Conservation (phyloP, 2,888 invertebrate species). For the Acleris holmiana region DNA sequence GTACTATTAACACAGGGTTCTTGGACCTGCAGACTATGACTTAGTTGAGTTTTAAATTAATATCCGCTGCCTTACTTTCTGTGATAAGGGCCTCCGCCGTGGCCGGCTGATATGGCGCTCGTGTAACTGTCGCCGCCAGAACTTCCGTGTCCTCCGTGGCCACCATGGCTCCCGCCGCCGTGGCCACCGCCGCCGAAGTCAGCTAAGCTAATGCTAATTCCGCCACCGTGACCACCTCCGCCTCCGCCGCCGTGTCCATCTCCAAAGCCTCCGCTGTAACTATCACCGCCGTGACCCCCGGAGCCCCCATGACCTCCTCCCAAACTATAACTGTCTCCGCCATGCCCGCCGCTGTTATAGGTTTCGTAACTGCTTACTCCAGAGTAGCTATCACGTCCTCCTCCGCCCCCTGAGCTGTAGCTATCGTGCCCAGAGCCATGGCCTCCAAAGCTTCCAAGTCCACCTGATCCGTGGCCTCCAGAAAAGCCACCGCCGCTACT, state of each 20-base stretch:
- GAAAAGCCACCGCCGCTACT: conserved; percentile 44
- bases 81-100: conserved; percentile 78
- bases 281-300: conserved; percentile 41
- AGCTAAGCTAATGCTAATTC: not conserved
- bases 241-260: conserved; percentile 45
- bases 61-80: conserved; percentile 50
- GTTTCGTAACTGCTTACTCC: conserved; percentile 46
- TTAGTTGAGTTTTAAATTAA: conserved; percentile 62
- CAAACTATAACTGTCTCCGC: conserved; percentile 49
- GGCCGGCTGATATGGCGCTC: conserved; percentile 71
- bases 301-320: conserved; percentile 37
- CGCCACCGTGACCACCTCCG: conserved; percentile 51
- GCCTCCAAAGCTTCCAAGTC: conserved; percentile 41
- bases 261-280: conserved; percentile 42
- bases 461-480: conserved; percentile 33
- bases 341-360: conserved; percentile 46
- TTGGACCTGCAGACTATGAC: conserved; percentile 63
- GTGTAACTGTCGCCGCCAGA: conserved; percentile 73
- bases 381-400: conserved; percentile 38
- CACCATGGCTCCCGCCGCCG: conserved; percentile 40
- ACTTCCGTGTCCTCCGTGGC: conserved; percentile 45
- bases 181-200: conserved; percentile 40
- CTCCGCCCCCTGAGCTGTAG: conserved; percentile 44
- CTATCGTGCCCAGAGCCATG: conserved; percentile 45
- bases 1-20: conserved; percentile 58